Evolutionary conservation across 2,888 invertebrate genomes (phyloP).

Genomic region (Deilephila elpenor): DNA sequence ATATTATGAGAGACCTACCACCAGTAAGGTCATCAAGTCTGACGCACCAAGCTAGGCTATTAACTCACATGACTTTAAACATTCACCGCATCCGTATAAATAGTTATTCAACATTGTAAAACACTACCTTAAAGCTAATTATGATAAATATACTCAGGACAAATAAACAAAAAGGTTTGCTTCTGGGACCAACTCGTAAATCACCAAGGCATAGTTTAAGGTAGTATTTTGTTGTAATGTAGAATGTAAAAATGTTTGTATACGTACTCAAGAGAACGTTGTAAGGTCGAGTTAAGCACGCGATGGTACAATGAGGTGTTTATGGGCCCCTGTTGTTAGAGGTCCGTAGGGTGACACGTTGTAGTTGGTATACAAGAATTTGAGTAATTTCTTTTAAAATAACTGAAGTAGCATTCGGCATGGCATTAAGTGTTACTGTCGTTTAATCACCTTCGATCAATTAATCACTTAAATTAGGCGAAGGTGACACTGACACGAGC

Average conservation of each 20-base stretch:
- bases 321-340: not conserved
- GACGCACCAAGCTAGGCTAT: too few species aligned
- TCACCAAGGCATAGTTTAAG: not conserved
- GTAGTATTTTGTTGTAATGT: not conserved
- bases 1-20: too few species aligned
- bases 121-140: not conserved
- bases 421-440: too few species aligned
- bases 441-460: too few species aligned
- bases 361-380: too few species aligned
- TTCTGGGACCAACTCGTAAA: not conserved
- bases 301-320: not conserved
- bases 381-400: too few species aligned
- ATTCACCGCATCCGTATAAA: too few species aligned
- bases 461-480: too few species aligned
- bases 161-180: conserved; percentile 12
- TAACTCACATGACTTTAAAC: not conserved
- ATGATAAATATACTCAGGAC: not conserved
- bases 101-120: too few species aligned
- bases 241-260: not conserved
- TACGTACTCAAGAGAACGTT: not conserved
- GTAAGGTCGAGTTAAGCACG: not conserved
- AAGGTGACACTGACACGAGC: too few species aligned
- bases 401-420: too few species aligned
- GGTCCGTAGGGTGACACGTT: not conserved
- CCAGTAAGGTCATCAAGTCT: too few species aligned